These are phyloP conservation scores for Melanitta fusca DNA, from an alignment of 2,797 vertebrate genomes.

Conservation along the genomic window DNA sequence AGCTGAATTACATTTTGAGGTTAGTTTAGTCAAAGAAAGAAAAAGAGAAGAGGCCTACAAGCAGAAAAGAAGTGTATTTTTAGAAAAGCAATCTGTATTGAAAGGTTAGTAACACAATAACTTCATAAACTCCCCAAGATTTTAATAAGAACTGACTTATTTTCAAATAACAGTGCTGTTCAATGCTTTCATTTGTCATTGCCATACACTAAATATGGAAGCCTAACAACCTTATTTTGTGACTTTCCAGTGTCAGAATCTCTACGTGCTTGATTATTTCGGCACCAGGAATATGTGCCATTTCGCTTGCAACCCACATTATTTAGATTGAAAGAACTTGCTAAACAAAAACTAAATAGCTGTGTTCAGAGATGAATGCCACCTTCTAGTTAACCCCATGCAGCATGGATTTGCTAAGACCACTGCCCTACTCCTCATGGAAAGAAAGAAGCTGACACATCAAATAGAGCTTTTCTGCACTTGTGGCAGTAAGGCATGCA, in stretches of 20 bases:
- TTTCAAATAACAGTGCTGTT: conserved; percentile 5
- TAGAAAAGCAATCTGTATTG: conserved; percentile 5
- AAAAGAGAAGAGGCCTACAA: background rate
- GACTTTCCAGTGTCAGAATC: background rate
- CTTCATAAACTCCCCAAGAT: conserved; percentile 9
- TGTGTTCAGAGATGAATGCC: background rate
- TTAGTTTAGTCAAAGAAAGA: background rate
- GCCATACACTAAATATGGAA: background rate
- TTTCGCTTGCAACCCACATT: background rate
- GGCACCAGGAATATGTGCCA: background rate
- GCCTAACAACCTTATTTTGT: background rate
- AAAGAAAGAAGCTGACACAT: background rate
- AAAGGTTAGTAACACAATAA: conserved; percentile 14
- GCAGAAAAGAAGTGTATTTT: background rate
- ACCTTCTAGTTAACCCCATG: background rate
- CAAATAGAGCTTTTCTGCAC: background rate
- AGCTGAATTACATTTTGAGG: background rate
- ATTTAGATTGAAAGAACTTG: background rate
- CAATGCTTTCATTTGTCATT: background rate
- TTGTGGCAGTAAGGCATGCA: background rate
- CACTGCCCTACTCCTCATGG: background rate
- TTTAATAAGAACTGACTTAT: background rate
- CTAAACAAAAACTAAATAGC: background rate
- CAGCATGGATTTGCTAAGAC: background rate
- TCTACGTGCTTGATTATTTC: background rate